Evolutionary conservation across 2,797 vertebrate species (phyloP), one percentile per base, ranked within the genome.

Genomic region (Podarcis lilfordi): DNA sequence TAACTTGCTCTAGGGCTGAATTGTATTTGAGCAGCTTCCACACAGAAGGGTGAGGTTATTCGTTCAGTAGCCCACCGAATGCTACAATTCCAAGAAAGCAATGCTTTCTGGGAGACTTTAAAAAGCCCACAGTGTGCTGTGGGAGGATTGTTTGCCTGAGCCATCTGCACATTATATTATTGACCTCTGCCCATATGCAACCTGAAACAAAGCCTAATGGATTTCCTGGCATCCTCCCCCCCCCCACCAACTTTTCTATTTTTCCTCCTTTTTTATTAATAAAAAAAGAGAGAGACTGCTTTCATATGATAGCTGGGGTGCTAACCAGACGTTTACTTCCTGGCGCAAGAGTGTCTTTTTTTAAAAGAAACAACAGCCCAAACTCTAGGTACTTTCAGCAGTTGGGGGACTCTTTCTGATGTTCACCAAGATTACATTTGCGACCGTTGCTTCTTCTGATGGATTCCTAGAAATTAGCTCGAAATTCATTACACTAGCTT

Each of bases 151-250:
- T 6, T 75, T 45, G 50, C 76, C 50, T 85, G 82, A 89, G 50
- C 85, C 59, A 19, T 43, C 59, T 84, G 43, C 3, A 23, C 72
- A 88, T 3, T 84, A 87, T 75, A 77, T 35, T 32, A 2, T 37
- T 27, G 4, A 64, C 80, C 82, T 88, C 84, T 64, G 15, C 29
- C 2, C 80, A 71, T 64, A 21, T 93, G 90, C 43, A 0, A 0
- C 64, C 88, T 92, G 68, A 80, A 85, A 1, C 19, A 77, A 85
- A 78, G 61, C 32, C 69, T 81, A 89, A 89, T 89, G 71, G 84
- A 89, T 86, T 89, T 69, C 84, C 84, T 89, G 84, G 27, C 59
- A n/a, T 1, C 8, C 43, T 1, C 43, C 40, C 43, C 40, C 40
- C 43, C 43, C 43, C 40, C n/a, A n/a, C 40, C 77, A 68, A 32